Base-by-base conservation (phyloP, 1,140 invertebrate species). In the Plectrocnemia conspersa region DNA sequence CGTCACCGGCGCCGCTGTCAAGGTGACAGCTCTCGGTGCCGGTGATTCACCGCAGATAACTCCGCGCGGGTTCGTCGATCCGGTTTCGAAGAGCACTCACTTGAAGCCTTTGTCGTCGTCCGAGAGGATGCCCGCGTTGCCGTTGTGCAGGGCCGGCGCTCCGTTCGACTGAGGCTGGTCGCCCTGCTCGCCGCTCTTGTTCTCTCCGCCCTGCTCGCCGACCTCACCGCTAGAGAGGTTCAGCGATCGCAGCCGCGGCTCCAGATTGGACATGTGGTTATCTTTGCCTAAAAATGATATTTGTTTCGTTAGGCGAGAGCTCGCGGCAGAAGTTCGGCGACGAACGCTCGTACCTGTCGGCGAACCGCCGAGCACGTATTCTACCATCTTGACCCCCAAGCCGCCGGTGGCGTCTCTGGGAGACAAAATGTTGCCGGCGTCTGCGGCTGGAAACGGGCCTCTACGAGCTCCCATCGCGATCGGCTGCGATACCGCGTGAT, bases 311-410 rank as follows among this genome's bases (percentile, higher is more conserved):
- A 21, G 27, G 27, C 27, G 27, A 29, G 27, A n/a, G 27, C 6
- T 29, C 27, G 27, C n/a, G n/a, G n/a, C n/a, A n/a, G n/a, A n/a
- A n/a, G n/a, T n/a, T n/a, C n/a, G n/a, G n/a, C n/a, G n/a, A n/a
- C n/a, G n/a, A n/a, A n/a, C n/a, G n/a, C 3, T 11, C 11, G 32
- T 55, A 61, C 59, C 59, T 57, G 90, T 93, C 7, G 93, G 93
- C 41, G 93, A 95, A 49, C 88, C 89, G 49, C 89, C 86, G 55
- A 98, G 79, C 35, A 97, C 92, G 68, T 97, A 97, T 74, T 97
- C 93, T n/a, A 96, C 93, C 92, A 98, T 97, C 78, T 97, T 97
- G 46, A 96, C 89, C 48, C 92, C 92, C 46, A 97, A 81, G 23
- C 90, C 90, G 49, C 86, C 81, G 55, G 86, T 89, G 63, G 80